Evolutionary conservation across 2,797 vertebrate genomes (phyloP), one percentile per base, ranked within the genome.

Genomic region (Scarus forsteni): DNA sequence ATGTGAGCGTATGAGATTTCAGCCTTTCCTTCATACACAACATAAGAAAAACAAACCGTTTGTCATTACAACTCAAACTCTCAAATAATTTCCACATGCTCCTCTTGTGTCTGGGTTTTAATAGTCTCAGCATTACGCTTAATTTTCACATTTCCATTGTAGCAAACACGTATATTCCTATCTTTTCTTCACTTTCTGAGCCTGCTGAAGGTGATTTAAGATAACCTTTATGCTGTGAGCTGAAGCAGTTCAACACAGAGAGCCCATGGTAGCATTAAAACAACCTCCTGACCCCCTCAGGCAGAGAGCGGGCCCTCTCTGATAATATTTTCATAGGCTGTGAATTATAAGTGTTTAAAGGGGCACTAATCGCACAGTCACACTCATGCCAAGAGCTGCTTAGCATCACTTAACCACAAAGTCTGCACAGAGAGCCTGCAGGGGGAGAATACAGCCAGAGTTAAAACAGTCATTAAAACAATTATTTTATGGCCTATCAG

Each of bases 271-370:
- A 80, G 85, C 87, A 85, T 87, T 90, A 92, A 90, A 91, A 88
- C 63, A 80, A 89, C 85, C 87, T 86, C 80, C 77, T 89, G 89
- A 90, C 86, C 89, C 88, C 87, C 88, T 85, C 83, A 85, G 90
- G 89, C 92, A 88, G 66, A 78, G 84, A 84, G 84, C 85, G 82
- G 82, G 85, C 82, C 82, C 83, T 88, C 84, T 89, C 79, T 85
- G 89, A 90, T 91, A 92, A 93, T 93, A 94, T 94, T 93, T 93
- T 92, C 90, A 91, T 90, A 92, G 87, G 84, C 89, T 90, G 88
- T 91, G 90, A 93, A 93, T 92, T 85, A 88, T 88, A 89, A 92
- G 91, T 92, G 90, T 91, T 92, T 92, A 89, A 92, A 91, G 77
- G 79, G 75, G 89, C 80, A 92, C 86, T 90, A 89, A 90, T 90